Conservation (phyloP, 2,797 vertebrate genomes). For the Euphonia xanthogaster region DNA sequence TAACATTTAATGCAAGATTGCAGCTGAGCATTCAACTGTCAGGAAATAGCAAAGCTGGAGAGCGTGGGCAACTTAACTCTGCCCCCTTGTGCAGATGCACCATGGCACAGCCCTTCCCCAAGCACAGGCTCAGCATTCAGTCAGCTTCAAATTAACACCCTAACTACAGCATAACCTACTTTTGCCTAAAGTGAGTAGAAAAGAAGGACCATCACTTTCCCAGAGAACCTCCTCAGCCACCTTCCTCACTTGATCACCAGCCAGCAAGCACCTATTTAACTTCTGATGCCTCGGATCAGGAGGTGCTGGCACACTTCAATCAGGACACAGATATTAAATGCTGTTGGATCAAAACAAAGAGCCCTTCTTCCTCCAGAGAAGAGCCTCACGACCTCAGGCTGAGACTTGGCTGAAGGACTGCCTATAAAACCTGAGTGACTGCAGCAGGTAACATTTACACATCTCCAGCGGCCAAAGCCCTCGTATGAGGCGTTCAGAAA, state of each 20-base stretch:
- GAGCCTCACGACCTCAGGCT: not conserved
- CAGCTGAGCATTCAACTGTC: constrained; percentile 31
- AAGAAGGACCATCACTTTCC: not conserved
- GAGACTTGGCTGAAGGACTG: not conserved
- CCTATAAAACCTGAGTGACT: not conserved
- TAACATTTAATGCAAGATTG: constrained; percentile 18
- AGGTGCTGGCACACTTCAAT: not conserved
- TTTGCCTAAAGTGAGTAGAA: not conserved
- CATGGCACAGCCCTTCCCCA: not conserved
- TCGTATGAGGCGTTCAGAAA: not conserved
- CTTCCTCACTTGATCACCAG: not conserved
- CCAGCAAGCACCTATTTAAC: not conserved
- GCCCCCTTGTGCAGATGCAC: constrained; percentile 50
- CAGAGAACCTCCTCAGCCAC: not conserved
- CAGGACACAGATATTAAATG: not conserved
- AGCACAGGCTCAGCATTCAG: not conserved
- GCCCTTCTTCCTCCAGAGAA: not conserved
- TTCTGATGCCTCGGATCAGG: not conserved
- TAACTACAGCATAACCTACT: not conserved
- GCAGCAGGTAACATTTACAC: not conserved
- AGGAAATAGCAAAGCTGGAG: constrained; percentile 22
- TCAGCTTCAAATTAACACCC: not conserved
- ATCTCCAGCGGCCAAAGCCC: not conserved
- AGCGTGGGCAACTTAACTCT: constrained; percentile 50
- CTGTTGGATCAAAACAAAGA: not conserved